Base-by-base conservation (phyloP, 2,888 invertebrate species). In the Tolmerus cingulatus region DNA sequence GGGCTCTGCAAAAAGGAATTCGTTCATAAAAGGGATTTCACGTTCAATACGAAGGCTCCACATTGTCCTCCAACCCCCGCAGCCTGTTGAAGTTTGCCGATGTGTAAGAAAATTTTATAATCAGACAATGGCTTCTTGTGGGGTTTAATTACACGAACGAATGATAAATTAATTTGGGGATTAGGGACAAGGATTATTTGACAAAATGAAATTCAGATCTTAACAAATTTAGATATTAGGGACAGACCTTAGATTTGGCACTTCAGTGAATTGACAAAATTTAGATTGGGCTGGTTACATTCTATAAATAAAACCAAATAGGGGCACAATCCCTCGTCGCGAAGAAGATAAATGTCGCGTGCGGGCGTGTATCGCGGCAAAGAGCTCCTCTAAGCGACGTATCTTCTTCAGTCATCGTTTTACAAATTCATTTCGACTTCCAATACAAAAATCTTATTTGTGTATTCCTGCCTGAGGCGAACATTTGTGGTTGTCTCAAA, bases 61-160 rank as follows among this genome's bases (percentile, higher is more conserved):
- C 14, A 66, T 66, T 66, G 66, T 27, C n/a, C 7, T 51, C 51
- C n/a, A 8, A 19, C 3, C 66, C 12, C 66, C 27, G 66, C 12
- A 19, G 46, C 81, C 81, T 46, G 55, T 81, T 55, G 81, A 51
- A 51, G 34, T 81, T 2, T 55, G 34, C 2, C 46, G 81, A 55
- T 34, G 81, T 78, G 78, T 76, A 78, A 78, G 23, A 37, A 40
- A 78, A 78, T 78, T 78, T 78, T 78, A 43, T 78, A 78, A 37
- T 37, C 78, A 78, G 78, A 78, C 78, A 78, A 78, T 78, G 78
- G 43, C 78, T 37, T n/a, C 46, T 78, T 66, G 66, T 66, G 66
- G 66, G 23, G 66, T 66, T 66, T 66, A 66, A 66, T 66, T 66
- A 66, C 66, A 66, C 66, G 66, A 66, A 66, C 66, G 66, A 66